phyloP scores from a whole-genome alignment of 2,888 invertebrate species.

The Thecophora atra region DNA sequence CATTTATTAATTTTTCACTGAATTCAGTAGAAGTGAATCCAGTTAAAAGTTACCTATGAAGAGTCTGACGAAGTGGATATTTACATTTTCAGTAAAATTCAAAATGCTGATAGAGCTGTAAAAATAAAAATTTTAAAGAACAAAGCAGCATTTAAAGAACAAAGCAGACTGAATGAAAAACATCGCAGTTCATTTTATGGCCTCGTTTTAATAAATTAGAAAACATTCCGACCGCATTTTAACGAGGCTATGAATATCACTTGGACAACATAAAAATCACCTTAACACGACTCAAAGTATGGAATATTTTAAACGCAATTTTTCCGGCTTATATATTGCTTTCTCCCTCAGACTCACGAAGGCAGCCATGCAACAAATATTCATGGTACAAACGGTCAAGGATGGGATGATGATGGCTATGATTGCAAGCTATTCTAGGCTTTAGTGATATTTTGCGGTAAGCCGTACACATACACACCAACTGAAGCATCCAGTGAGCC shows the following conservation, averaged over 20 bases:
- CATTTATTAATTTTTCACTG: no score
- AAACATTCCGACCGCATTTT: background rate
- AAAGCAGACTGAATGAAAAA: background rate
- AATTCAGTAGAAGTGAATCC: no score
- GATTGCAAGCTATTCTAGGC: no score
- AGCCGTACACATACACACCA: background rate
- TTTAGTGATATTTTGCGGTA: background rate
- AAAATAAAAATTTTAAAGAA: background rate
- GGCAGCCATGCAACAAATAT: no score
- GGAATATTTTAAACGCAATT: background rate
- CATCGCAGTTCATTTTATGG: background rate
- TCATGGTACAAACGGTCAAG: background rate
- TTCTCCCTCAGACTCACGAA: background rate
- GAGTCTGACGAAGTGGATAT: no score
- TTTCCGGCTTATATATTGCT: background rate
- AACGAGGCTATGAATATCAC: constrained; percentile 10
- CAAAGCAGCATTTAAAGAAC: background rate
- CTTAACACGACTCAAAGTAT: background rate
- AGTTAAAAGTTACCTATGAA: no score
- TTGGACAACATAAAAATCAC: constrained; percentile 17
- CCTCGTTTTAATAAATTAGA: constrained; percentile 3
- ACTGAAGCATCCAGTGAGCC: background rate
- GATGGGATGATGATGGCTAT: background rate
- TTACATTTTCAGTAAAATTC: no score
- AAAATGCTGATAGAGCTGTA: background rate